Conservation (phyloP, 2,888 invertebrate species). For the Diadegma fenestrale region DNA sequence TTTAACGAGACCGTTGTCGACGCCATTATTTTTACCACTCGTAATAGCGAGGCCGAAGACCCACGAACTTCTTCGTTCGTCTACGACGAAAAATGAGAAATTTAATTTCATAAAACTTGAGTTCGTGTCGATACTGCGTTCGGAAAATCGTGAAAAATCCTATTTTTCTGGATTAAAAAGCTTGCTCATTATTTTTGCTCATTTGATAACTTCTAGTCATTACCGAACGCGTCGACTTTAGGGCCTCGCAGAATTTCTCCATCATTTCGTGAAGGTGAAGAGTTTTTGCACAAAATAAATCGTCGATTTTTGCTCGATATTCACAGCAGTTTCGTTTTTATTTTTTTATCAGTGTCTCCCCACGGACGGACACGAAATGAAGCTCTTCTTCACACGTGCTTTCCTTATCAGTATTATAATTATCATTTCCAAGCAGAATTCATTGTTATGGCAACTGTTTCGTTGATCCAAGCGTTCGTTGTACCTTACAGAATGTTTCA, state of each 20-base stretch:
- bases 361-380: background rate
- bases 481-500: background rate
- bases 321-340: background rate
- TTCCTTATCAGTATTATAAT: conserved; percentile 4
- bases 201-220: background rate
- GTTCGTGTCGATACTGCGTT: too few species aligned
- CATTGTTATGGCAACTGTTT: background rate
- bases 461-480: background rate
- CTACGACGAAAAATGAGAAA: too few species aligned
- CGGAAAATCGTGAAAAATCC: too few species aligned
- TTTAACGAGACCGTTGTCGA: background rate
- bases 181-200: background rate
- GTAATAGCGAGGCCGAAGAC: too few species aligned
- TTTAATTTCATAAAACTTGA: too few species aligned
- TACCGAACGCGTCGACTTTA: background rate
- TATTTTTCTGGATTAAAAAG: too few species aligned
- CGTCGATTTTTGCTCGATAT: background rate
- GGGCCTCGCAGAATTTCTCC: background rate
- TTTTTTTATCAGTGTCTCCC: background rate
- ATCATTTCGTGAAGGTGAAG: background rate
- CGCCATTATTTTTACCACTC: background rate
- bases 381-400: background rate
- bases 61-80: too few species aligned
- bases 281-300: background rate
- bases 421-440: conserved; percentile 1